phyloP scores from a whole-genome alignment of 2,888 invertebrate species.

The Lissonota sp. region DNA sequence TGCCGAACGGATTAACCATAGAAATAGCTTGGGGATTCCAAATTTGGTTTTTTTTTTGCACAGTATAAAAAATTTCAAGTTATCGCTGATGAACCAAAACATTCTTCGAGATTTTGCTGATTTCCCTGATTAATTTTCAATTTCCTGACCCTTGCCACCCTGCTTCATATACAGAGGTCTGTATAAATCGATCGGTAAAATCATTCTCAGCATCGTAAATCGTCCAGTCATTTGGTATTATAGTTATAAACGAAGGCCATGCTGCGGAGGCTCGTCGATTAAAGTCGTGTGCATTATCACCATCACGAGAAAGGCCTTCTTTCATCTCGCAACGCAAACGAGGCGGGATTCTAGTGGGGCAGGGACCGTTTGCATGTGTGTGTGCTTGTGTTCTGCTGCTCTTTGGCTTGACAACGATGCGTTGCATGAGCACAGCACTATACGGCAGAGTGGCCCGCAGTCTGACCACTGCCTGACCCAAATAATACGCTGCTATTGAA shows the following conservation, averaged over 20 bases:
- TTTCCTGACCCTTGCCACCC: too few species aligned
- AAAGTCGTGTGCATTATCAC: slow-evolving; percentile 53
- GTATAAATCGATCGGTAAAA: slow-evolving; percentile 22
- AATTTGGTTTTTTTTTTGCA: too few species aligned
- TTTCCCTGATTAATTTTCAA: too few species aligned
- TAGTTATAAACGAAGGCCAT: slow-evolving; percentile 34
- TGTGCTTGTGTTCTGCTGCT: slow-evolving; percentile 10
- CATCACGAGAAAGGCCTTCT: slow-evolving; percentile 53
- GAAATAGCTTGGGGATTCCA: too few species aligned
- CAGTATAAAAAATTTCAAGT: too few species aligned
- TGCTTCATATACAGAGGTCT: neutral
- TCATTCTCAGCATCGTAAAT: slow-evolving; percentile 26
- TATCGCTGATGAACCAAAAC: too few species aligned
- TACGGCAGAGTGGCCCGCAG: slow-evolving; percentile 27
- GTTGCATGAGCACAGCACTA: slow-evolving; percentile 51
- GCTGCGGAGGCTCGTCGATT: slow-evolving; percentile 44
- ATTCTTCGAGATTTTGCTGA: too few species aligned
- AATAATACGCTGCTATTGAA: slow-evolving; percentile 52
- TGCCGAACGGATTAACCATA: too few species aligned
- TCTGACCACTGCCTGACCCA: slow-evolving; percentile 61
- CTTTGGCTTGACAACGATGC: slow-evolving; percentile 46
- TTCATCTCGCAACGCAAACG: slow-evolving; percentile 54
- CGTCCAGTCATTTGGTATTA: neutral
- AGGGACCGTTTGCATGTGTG: slow-evolving; percentile 46
- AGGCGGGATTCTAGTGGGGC: slow-evolving; percentile 14